Base-by-base conservation (phyloP, 92 coral and sea anemone species). In the Phenganax subtilis region DNA sequence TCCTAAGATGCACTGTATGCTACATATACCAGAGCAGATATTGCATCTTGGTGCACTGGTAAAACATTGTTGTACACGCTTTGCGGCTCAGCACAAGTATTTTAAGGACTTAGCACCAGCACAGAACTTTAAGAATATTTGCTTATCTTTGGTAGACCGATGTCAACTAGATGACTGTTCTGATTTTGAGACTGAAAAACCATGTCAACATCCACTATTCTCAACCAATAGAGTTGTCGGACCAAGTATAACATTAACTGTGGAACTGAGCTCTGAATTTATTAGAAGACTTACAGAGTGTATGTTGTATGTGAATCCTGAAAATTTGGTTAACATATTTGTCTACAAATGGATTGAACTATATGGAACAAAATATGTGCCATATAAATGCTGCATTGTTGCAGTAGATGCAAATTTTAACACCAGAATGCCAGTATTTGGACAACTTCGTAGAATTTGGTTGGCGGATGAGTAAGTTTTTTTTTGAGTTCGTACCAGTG, bases 1-100 rank as follows among this genome's bases (percentile, higher is more conserved):
- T 68, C 92, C 92, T 14, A 89, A 89, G 54, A 84, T 86, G 86
- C 89, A 89, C 71, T 89, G 86, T 47, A 81, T 89, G 75, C 71
- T 89, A 28, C 92, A 86, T 71, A 86, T 85, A 68, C 89, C 92
- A 72, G 62, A 79, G 69, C 85, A 86, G 71, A 77, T 86, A 37
- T 57, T 83, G 37, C 57, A 80, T 60, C 89, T 87, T 89, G 89
- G 92, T 64, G 89, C 92, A 72, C 86, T 89, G 28, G 81, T 84
- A 47, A 83, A 86, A 71, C 80, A 83, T 68, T 86, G 92, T 87
- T 86, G 89, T 77, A 86, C 84, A 87, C 80, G 89, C 62, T 79
- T 89, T 82, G 92, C 86, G 59, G 89, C 86, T 15, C 86, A 84
- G 66, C 92, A 86, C 64, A 44, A 65, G 17, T 87, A 89, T 79